Percentiles rank a stretch among this genome's conserved stretches.
phyloP scores from a whole-genome alignment of 2,113 vertebrate genomes.

The Trinectes maculatus region DNA sequence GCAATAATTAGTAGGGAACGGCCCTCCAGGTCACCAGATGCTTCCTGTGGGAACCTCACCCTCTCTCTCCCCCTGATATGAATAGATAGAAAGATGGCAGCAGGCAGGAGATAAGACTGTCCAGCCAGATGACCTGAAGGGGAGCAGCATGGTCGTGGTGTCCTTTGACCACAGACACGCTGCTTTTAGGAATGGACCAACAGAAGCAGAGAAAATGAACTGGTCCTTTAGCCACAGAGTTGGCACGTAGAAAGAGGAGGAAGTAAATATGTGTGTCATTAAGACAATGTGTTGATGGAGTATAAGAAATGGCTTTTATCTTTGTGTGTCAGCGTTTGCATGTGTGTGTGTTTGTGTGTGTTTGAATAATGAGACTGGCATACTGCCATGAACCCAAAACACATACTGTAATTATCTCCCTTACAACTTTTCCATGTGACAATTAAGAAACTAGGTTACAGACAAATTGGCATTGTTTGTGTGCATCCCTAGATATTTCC shows the following conservation, averaged over 20 bases:
- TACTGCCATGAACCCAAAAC: too few relatives aligned
- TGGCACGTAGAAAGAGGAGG: background rate
- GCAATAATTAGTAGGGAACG: conserved; percentile 57
- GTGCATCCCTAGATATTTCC: too few relatives aligned
- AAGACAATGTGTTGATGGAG: background rate
- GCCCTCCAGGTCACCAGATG: conserved; percentile 22
- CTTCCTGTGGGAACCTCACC: conserved; percentile 46
- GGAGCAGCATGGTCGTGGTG: background rate
- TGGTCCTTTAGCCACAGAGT: conserved; percentile 14
- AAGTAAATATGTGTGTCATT: conserved; percentile 25
- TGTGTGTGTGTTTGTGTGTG: background rate
- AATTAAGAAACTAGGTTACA: background rate
- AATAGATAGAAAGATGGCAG: conserved; percentile 51
- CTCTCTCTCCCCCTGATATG: conserved; percentile 19
- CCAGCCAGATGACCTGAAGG: conserved; percentile 23
- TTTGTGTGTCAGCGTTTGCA: too few relatives aligned
- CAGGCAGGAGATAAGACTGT: conserved; percentile 27
- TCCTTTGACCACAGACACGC: conserved; percentile 4
- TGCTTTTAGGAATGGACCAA: conserved; percentile 17
- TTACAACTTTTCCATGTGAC: too few relatives aligned
- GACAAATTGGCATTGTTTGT: background rate
- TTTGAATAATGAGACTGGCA: background rate
- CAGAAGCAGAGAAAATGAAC: conserved; percentile 10
- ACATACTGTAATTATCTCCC: too few relatives aligned
- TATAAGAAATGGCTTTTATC: background rate